These are phyloP conservation scores for Cichlasoma orientale DNA, from an alignment of 2,797 vertebrate species.

Conservation along the genomic window DNA sequence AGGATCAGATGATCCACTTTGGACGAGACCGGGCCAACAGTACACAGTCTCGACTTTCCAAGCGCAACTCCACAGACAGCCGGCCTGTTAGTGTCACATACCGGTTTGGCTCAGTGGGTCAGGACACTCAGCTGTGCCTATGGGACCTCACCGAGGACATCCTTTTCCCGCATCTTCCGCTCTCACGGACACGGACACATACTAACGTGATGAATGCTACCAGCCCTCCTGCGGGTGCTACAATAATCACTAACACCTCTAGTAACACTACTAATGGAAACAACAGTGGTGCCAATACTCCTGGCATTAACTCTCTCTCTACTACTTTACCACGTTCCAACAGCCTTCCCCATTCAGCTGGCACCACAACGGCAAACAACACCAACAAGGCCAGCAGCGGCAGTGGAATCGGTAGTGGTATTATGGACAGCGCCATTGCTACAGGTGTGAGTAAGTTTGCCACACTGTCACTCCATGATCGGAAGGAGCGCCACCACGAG, in stretches of 20 bases:
- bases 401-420: conserved; percentile 62
- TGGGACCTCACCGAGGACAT: conserved; percentile 99
- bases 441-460: conserved; percentile 96
- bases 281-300: conserved; percentile 81
- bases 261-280: conserved; percentile 84
- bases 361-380: conserved; percentile 83
- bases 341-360: conserved; percentile 94
- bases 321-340: conserved; percentile 93
- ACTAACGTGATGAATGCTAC: conserved; percentile 98
- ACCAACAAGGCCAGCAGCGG: conserved; percentile 84
- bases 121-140: conserved; percentile 97
- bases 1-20: conserved; percentile 92
- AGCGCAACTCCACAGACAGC: conserved; percentile 97
- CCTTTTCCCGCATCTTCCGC: conserved; percentile 95
- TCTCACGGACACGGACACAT: conserved; percentile 96
- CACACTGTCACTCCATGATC: conserved; percentile 94
- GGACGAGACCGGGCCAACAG: conserved; percentile 88
- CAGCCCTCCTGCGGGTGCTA: conserved; percentile 85
- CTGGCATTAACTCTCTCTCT: conserved; percentile 87
- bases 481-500: conserved; percentile 95
- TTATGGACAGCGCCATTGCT: conserved; percentile 90
- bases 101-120: conserved; percentile 94
- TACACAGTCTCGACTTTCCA: conserved; percentile 92
- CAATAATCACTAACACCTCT: conserved; percentile 82
- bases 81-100: conserved; percentile 93